Base-by-base conservation (phyloP, 2,888 invertebrate genomes). In the Eupithecia insigniata region DNA sequence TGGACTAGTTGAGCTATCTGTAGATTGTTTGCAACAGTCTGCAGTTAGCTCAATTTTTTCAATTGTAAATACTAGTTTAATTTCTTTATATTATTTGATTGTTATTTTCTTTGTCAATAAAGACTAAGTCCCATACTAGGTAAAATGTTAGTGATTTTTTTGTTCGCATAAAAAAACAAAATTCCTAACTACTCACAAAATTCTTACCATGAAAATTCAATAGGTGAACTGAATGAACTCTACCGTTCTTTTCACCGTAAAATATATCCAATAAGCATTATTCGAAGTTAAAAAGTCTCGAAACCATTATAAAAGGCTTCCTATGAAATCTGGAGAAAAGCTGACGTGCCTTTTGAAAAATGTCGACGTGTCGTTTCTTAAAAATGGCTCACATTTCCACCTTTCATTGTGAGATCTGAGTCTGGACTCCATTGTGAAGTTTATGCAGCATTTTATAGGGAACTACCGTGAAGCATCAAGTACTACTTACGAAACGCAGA, bases 351-450 rank as follows among this genome's bases (percentile, higher is more conserved):
- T 72, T 72, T 64, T 22, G 55, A 55, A 71, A 72, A 76, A 68
- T 68, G 46, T 64, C 55, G 68, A 72, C 46, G 62, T 67, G 30
- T 66, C 66, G 26, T 66, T 64, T 66, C 66, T 60, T 69, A 55
- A 70, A 71, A 73, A 55, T 46, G 61, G 55, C 64, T 26, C 67
- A 64, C 62, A 34, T 64, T 71, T 60, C 30, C 26, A 65, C 43
- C 68, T 70, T 73, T 71, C 67, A 70, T 69, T 58, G 66, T 32
- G 70, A 60, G 34, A 70, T 39, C 62, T 30, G 62, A 46, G 46
- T 70, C 69, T 71, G 67, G 69, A 61, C 70, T 62, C 68, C 67
- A 74, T 67, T 72, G 71, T 72, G 34, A 51, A 64, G 64, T 70
- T 75, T 64, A 68, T 60, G 68, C 65, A 60, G 69, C 71, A 58